These are phyloP conservation scores for Drosophila burlai DNA, from an alignment of 1,140 invertebrate species.

Conservation along the genomic window DNA sequence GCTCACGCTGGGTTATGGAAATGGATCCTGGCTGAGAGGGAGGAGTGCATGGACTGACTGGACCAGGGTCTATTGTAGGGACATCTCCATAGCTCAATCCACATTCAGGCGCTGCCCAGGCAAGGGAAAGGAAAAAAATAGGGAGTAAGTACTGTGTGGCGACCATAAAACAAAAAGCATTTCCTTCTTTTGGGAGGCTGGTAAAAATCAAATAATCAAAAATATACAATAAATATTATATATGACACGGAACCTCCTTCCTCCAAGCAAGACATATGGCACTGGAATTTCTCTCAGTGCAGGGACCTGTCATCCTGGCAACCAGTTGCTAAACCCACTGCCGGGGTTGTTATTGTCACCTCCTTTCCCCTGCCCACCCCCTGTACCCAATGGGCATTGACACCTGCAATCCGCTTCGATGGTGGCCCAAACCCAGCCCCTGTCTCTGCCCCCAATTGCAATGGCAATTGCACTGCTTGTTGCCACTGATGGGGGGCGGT, in stretches of 20 bases:
- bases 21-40: constrained; percentile 6
- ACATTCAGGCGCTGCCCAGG: constrained; percentile 14
- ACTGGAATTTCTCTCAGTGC: constrained; percentile 20
- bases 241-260: too few species aligned
- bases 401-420: constrained; percentile 53
- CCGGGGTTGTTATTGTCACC: not conserved
- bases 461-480: constrained; percentile 64
- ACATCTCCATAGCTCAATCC: constrained; percentile 40
- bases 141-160: not conserved
- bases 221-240: too few species aligned
- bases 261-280: not conserved
- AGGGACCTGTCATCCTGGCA: constrained; percentile 23
- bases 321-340: constrained; percentile 40
- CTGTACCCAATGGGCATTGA: constrained; percentile 47
- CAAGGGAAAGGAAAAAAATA: not conserved
- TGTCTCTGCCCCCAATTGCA: constrained; percentile 45
- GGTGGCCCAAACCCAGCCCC: constrained; percentile 27
- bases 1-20: constrained; percentile 37
- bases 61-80: constrained; percentile 28
- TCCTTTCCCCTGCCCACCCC: not conserved
- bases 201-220: too few species aligned
- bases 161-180: not conserved
- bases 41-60: not conserved
- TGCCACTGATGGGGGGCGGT: constrained; percentile 5
- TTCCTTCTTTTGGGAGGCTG: too few species aligned